Percentiles rank a stretch among this genome's conserved stretches.
phyloP scores from a whole-genome alignment of 2,113 vertebrate genomes.

The Syngnathus typhle region DNA sequence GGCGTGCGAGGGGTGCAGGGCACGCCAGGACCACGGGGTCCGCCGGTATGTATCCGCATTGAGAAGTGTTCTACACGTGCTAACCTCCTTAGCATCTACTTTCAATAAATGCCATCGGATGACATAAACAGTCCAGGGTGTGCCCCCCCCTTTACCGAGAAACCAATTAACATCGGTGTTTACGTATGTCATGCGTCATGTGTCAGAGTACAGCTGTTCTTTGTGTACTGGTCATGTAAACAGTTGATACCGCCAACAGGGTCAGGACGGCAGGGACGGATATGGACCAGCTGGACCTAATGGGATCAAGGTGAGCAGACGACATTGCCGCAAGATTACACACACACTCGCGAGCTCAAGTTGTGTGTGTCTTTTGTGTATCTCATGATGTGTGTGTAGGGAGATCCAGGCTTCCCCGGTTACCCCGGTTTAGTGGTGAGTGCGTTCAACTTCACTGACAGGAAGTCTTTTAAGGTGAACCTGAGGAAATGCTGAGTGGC shows the following conservation, averaged over 20 bases:
- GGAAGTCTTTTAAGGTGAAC: not conserved
- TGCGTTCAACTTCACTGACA: not conserved
- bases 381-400: constrained; percentile 51
- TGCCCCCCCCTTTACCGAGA: too few species aligned
- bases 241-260: constrained; percentile 31
- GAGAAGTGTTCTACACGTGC: not conserved
- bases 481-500: not conserved
- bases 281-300: constrained; percentile 29
- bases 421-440: constrained; percentile 75
- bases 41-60: constrained; percentile 60
- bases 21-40: constrained; percentile 68
- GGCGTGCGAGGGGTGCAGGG: constrained; percentile 66
- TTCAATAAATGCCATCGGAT: not conserved
- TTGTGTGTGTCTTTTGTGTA: not conserved
- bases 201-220: not conserved
- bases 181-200: not conserved
- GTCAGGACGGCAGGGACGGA: constrained; percentile 52
- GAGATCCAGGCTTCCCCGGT: constrained; percentile 77
- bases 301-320: constrained; percentile 35
- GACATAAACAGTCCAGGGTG: too few species aligned
- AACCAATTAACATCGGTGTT: not conserved
- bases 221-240: not conserved
- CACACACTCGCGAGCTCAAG: not conserved
- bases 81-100: not conserved
- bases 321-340: not conserved